A percentile compares a stretch with the other conserved stretches of the same genome.
Conservation (phyloP, 2,797 vertebrate species). For the Carapus acus region DNA sequence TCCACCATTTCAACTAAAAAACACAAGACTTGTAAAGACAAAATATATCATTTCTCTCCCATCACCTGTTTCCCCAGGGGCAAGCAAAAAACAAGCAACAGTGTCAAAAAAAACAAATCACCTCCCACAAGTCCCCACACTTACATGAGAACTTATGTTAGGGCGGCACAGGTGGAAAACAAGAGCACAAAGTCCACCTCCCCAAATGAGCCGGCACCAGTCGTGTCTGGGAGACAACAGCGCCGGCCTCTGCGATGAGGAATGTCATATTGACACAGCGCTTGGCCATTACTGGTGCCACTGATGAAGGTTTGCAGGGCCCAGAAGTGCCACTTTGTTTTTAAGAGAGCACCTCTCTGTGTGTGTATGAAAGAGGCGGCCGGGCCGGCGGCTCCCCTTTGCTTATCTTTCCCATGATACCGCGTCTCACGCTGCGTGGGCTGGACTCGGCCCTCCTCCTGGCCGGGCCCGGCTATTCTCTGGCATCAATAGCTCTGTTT, state of each 20-base stretch:
- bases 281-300: neutral
- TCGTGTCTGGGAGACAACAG: neutral
- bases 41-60: too few species aligned
- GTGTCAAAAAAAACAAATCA: too few species aligned
- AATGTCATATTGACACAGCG: neutral
- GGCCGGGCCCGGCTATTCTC: constrained; percentile 69
- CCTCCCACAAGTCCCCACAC: neutral
- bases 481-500: constrained; percentile 78
- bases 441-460: constrained; percentile 63
- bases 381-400: constrained; percentile 55
- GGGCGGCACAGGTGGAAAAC: neutral
- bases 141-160: neutral
- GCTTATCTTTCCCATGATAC: constrained; percentile 88
- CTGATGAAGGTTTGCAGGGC: constrained; percentile 20
- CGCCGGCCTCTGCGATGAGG: neutral
- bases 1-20: too few species aligned
- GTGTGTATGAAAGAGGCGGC: constrained; percentile 29
- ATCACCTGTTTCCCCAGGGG: too few species aligned
- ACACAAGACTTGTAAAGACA: too few species aligned
- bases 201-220: neutral
- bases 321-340: constrained; percentile 29
- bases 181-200: neutral
- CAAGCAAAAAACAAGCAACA: too few species aligned
- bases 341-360: constrained; percentile 16
- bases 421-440: constrained; percentile 60